Evolutionary conservation across 2,113 vertebrate species (phyloP).

Genomic region (Pampusana beccarii): DNA sequence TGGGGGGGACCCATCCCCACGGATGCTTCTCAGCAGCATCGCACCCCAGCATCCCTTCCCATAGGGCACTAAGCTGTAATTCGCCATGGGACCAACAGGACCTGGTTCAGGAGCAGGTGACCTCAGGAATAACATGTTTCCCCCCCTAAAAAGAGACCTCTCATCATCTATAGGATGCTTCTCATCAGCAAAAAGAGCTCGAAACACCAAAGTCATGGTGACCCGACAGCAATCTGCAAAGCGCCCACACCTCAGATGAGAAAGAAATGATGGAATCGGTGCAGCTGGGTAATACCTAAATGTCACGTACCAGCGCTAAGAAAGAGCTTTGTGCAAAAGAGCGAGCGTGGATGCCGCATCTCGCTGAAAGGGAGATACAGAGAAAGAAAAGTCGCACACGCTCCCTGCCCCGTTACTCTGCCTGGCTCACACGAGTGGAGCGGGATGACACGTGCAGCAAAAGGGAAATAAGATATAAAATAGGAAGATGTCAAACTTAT

Average conservation of each 20-base stretch:
- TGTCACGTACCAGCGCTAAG: background rate
- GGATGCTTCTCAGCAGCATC: background rate
- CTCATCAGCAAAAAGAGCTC: background rate
- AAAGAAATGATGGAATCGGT: background rate
- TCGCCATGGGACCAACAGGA: background rate
- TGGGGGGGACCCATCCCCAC: fast-evolving
- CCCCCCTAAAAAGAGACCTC: background rate
- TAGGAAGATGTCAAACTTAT: background rate
- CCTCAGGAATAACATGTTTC: fast-evolving
- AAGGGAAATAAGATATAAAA: background rate
- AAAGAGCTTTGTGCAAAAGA: background rate
- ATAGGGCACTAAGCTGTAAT: fast-evolving
- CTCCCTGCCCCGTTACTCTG: background rate
- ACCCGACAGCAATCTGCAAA: background rate
- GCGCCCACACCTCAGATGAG: background rate
- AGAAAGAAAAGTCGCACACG: fast-evolving
- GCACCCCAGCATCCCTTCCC: background rate
- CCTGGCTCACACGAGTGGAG: fast-evolving
- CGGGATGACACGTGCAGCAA: fast-evolving
- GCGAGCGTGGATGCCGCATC: fast-evolving
- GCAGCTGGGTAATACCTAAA: background rate
- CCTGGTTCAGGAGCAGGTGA: background rate
- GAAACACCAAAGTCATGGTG: background rate
- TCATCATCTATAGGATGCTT: background rate
- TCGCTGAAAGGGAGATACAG: background rate